phyloP scores from a whole-genome alignment of 2,888 invertebrate genomes.

The Ochropleura leucogaster region DNA sequence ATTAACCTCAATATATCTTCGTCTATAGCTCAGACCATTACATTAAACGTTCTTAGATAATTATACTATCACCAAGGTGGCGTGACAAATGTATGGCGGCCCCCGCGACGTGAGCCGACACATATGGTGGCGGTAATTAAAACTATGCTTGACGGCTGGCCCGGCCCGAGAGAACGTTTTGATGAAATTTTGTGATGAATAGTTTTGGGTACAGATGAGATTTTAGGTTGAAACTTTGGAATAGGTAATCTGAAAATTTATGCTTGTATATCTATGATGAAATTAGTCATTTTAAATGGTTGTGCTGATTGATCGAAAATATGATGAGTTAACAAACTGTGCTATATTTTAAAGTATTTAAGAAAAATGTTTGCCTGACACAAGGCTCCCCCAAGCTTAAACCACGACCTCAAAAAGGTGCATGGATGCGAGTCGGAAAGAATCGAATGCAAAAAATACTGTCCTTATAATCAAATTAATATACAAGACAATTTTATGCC shows the following conservation, averaged over 20 bases:
- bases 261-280: background rate
- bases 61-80: constrained; percentile 86
- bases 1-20: constrained; percentile 30
- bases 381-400: no score
- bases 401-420: no score
- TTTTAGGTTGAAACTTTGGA: background rate
- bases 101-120: constrained; percentile 84
- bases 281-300: no score
- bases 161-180: constrained; percentile 24
- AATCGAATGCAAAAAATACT: background rate
- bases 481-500: background rate
- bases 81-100: constrained; percentile 72
- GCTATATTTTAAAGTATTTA: no score
- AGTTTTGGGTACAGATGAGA: constrained; percentile 7
- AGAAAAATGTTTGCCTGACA: no score
- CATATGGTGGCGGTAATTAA: constrained; percentile 89
- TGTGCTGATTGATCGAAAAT: no score
- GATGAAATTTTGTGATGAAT: constrained; percentile 48
- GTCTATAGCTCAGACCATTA: constrained; percentile 59
- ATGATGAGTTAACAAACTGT: no score
- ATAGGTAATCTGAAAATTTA: background rate
- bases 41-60: constrained; percentile 81
- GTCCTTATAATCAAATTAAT: background rate
- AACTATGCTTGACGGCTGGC: constrained; percentile 67
- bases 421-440: no score